phyloP scores from a whole-genome alignment of 2,113 vertebrate genomes.

The Serilophus lunatus region DNA sequence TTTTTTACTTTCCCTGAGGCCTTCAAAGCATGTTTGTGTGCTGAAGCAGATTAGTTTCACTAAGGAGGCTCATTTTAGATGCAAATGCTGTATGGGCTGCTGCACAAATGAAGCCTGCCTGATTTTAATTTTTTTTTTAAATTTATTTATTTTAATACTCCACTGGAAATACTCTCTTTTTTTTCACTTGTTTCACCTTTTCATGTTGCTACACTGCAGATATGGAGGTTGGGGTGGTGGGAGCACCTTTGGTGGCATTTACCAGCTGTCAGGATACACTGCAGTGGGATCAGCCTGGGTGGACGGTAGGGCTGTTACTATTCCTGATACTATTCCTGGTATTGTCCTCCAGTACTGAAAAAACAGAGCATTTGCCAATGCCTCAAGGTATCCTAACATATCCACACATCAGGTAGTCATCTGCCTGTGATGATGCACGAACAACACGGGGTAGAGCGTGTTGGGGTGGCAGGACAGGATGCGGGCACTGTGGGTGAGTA shows the following conservation, averaged over 20 bases:
- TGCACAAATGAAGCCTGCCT: not conserved
- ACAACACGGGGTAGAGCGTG: accelerated
- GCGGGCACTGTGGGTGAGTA: accelerated
- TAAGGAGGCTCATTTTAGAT: not conserved
- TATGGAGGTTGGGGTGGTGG: not conserved
- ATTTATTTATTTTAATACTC: not conserved
- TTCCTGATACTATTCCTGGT: not conserved
- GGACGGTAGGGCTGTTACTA: not conserved
- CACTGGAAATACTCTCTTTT: not conserved
- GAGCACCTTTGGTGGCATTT: not conserved
- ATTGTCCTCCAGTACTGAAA: not conserved
- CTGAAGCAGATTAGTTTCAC: not conserved
- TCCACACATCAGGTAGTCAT: accelerated
- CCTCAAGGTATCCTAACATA: accelerated
- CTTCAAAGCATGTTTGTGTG: accelerated
- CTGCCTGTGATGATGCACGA: not conserved
- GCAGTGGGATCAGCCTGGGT: not conserved
- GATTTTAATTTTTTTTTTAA: not conserved
- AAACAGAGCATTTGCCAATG: not conserved
- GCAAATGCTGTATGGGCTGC: not conserved
- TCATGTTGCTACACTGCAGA: accelerated
- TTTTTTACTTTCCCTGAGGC: not conserved
- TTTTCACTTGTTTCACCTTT: not conserved
- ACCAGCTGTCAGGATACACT: accelerated
- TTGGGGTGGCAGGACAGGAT: accelerated